Base-by-base conservation (phyloP, 2,888 invertebrate genomes). In the Chrysolina haemoptera region DNA sequence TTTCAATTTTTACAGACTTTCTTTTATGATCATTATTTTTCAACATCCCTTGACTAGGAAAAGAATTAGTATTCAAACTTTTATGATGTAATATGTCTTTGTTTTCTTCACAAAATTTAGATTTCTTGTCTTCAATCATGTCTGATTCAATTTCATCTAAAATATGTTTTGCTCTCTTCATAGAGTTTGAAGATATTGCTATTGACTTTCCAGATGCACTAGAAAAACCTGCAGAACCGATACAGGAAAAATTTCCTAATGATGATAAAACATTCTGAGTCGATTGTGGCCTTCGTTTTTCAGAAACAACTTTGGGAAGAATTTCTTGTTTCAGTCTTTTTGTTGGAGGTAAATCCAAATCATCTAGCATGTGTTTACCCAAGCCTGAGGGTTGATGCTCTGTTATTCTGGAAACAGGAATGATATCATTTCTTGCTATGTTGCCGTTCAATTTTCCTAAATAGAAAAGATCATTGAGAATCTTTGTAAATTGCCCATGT, bases 171-270 rank as follows among this genome's bases (percentile, higher is more conserved):
- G 65, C 73, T 67, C 66, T 65, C 11, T 14, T 59, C n/a, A 71
- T 40, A n/a, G 64, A 55, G 35, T 20, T 59, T 16, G 71, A 10
- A 0, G 75, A 69, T 12, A 70, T 48, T n/a, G 41, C 22, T 41
- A 71, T n/a, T 16, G 55, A 86, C 74, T 90, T 90, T 73, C 90
- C 86, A 62, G 88, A 85, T n/a, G 89, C 76, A 0, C 72, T 75
- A 41, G 73, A 50, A 70, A 76, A 79, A 88, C 79, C 87, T 89
- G 87, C 12, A 89, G 88, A 68, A 12, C 20, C 8, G 16, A 16
- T 20, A 43, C 14, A 65, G 12, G 40, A 18, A 62, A 62, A 40
- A 10, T 4, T 16, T 22, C 16, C 12, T 10, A 18, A 3, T 14
- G 0, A 1, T 3, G 43, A 48, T 65, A 18, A 22, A 27, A 20